A percentile compares a stretch with the other conserved stretches of the same genome.
Evolutionary conservation across 2,113 vertebrate genomes (phyloP).

Genomic region (Mixornis gularis): DNA sequence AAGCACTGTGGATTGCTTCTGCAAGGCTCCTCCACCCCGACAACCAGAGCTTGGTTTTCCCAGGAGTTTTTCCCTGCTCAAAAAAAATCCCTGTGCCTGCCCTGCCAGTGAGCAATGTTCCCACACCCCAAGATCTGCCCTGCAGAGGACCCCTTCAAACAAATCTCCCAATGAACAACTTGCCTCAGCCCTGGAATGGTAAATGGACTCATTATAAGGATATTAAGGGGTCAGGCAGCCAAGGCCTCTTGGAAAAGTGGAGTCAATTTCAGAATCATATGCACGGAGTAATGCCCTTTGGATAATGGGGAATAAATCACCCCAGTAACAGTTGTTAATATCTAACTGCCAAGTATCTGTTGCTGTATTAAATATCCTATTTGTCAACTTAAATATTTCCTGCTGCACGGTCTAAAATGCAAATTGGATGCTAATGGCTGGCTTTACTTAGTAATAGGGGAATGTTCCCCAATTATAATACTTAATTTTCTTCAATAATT

Average conservation of each 20-base stretch:
- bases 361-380: conserved; percentile 87
- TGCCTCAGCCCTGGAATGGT: conserved; percentile 83
- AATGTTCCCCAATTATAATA: conserved; percentile 37
- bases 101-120: conserved; percentile 4
- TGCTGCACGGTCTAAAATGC: conserved; percentile 77
- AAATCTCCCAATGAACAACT: conserved; percentile 72
- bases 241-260: conserved; percentile 90
- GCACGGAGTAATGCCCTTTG: conserved; percentile 90
- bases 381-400: conserved; percentile 94
- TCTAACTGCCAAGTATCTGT: conserved; percentile 93
- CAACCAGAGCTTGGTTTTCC: neutral
- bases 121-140: conserved; percentile 48
- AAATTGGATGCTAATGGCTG: conserved; percentile 73
- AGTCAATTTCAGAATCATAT: conserved; percentile 97
- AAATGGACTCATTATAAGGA: conserved; percentile 98
- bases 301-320: conserved; percentile 94
- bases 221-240: conserved; percentile 97
- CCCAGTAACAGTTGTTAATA: conserved; percentile 96
- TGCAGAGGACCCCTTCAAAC: conserved; percentile 56
- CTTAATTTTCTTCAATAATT: conserved; percentile 41
- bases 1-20: neutral
- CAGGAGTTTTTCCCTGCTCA: neutral
- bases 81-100: neutral
- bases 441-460: conserved; percentile 17
- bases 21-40: neutral